Evolutionary conservation across 2,888 invertebrate species (phyloP).

Genomic region (Philhelius pedissequus): DNA sequence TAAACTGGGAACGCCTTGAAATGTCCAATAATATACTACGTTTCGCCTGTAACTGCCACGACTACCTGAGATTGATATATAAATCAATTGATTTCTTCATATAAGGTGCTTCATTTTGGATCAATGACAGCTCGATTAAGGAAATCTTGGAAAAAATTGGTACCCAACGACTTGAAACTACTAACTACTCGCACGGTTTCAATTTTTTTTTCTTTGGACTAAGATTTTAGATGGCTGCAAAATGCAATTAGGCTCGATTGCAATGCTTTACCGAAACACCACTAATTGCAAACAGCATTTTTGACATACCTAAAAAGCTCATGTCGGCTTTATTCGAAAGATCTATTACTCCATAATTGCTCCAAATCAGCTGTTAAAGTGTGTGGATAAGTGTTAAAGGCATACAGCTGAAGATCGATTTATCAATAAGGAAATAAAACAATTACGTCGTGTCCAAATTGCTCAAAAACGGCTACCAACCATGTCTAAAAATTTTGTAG

Average conservation of each 20-base stretch:
- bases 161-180: background rate
- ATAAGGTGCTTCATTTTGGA: background rate
- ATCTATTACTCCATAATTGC: background rate
- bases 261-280: background rate
- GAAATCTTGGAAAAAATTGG: background rate
- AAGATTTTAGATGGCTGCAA: background rate
- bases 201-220: too few species aligned
- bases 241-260: background rate
- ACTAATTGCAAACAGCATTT: background rate
- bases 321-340: background rate
- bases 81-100: background rate
- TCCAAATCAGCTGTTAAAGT: slow-evolving; percentile 1
- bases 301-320: background rate
- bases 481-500: background rate
- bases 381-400: background rate
- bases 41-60: background rate
- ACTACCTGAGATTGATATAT: background rate
- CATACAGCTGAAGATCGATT: background rate
- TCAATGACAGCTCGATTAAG: background rate
- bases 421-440: background rate
- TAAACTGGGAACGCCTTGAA: background rate
- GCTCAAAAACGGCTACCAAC: background rate
- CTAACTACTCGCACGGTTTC: background rate
- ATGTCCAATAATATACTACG: background rate
- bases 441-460: background rate